Percentiles rank a stretch among this genome's conserved stretches.
phyloP scores from a whole-genome alignment of 2,113 vertebrate species.

The Pungitius pungitius region DNA sequence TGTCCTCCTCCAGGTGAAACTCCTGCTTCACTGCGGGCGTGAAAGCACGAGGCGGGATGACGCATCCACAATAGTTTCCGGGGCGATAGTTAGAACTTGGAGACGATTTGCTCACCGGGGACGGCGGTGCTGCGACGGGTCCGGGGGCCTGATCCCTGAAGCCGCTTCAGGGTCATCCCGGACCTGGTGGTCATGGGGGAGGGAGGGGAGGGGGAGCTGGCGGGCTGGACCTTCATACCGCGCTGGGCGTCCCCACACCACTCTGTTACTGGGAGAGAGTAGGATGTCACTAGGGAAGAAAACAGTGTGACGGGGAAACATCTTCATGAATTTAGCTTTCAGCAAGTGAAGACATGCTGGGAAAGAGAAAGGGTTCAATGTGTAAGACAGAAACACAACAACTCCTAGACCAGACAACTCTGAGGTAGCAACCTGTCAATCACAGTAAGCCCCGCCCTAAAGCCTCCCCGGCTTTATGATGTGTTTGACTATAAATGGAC shows the following conservation, averaged over 20 bases:
- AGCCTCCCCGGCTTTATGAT: too few relatives aligned
- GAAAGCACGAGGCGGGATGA: neutral
- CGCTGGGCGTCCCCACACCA: conserved; percentile 61
- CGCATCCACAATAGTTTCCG: too few relatives aligned
- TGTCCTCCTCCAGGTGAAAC: conserved; percentile 74
- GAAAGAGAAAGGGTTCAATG: too few relatives aligned
- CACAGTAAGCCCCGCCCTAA: too few relatives aligned
- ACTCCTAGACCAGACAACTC: too few relatives aligned
- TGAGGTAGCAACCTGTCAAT: too few relatives aligned
- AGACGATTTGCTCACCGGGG: conserved; percentile 59
- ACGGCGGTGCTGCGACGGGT: conserved; percentile 51
- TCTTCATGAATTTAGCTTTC: too few relatives aligned
- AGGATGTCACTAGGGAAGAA: neutral
- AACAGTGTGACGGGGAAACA: too few relatives aligned
- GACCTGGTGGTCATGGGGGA: conserved; percentile 81
- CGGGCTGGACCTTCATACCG: conserved; percentile 67
- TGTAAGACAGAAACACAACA: too few relatives aligned
- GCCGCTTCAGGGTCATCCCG: conserved; percentile 72
- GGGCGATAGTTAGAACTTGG: neutral
- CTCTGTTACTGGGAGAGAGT: conserved; percentile 25
- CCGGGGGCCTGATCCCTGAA: conserved; percentile 48
- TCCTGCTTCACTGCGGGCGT: conserved; percentile 69
- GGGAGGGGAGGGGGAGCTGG: conserved; percentile 56
- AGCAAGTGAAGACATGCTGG: too few relatives aligned
- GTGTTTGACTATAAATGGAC: too few relatives aligned